Conservation (phyloP, 1,140 invertebrate species). For the Gerris buenoi region DNA sequence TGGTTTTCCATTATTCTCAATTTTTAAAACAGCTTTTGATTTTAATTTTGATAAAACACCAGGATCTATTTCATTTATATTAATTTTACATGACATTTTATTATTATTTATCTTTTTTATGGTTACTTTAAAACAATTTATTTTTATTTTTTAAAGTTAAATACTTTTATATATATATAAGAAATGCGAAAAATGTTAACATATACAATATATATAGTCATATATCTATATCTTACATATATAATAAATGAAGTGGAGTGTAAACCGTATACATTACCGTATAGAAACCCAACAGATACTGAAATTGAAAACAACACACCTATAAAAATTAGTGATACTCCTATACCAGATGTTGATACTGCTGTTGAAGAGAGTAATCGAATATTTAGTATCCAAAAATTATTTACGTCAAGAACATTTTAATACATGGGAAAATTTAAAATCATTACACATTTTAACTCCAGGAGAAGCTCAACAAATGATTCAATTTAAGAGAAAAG, state of each 20-base stretch:
- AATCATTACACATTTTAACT: background rate
- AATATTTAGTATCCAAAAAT: background rate
- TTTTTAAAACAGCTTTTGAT: background rate
- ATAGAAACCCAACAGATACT: background rate
- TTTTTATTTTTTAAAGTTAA: background rate
- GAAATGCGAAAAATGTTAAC: background rate
- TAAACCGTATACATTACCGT: background rate
- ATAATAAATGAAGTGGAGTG: background rate
- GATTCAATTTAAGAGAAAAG: background rate
- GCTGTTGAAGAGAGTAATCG: background rate
- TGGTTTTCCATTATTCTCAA: background rate
- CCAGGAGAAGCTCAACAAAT: background rate
- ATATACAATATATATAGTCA: background rate
- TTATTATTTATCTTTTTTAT: background rate
- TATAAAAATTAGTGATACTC: background rate
- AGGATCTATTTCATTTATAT: background rate
- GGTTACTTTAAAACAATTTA: background rate
- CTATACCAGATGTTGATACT: background rate
- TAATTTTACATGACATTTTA: background rate
- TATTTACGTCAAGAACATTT: background rate
- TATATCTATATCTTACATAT: background rate
- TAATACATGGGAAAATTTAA: background rate
- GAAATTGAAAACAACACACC: background rate
- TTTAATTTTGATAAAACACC: background rate
- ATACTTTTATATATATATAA: background rate